These are phyloP conservation scores for Cynopterus brachyotis DNA, from an alignment of 2,113 vertebrate species.

Conservation along the genomic window DNA sequence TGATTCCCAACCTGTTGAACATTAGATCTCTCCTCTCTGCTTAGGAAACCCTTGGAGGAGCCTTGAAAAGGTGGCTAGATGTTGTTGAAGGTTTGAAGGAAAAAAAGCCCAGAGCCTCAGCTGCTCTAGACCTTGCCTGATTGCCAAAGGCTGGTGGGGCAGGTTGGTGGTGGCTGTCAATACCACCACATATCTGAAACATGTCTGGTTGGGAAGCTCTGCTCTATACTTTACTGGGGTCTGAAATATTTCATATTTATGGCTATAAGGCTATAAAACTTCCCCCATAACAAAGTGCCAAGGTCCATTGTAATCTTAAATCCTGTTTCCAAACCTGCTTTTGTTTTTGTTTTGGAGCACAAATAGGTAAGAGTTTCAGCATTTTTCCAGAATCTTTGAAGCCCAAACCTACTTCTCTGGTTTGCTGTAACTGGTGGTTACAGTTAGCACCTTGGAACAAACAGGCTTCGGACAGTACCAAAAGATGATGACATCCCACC, in stretches of 20 bases:
- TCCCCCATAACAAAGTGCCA: not conserved
- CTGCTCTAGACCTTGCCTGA: not conserved
- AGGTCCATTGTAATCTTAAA: not conserved
- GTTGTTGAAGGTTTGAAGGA: not conserved
- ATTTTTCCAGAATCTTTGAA: not conserved
- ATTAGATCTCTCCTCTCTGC: not conserved
- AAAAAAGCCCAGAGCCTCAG: not conserved
- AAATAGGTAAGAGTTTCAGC: not conserved
- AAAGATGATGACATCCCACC: not conserved
- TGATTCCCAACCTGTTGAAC: not conserved
- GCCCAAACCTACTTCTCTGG: not conserved
- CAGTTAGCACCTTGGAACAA: not conserved
- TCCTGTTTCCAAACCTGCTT: slow-evolving; percentile 8
- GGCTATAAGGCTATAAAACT: not conserved
- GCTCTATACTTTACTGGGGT: not conserved
- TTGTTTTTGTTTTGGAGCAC: not conserved
- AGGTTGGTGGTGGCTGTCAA: not conserved
- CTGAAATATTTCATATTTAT: slow-evolving; percentile 31
- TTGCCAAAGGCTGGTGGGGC: not conserved
- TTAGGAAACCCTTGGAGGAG: not conserved
- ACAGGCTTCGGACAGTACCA: not conserved
- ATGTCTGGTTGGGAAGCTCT: not conserved
- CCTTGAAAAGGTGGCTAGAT: not conserved
- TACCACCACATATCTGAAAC: not conserved
- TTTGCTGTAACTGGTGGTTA: not conserved